A percentile compares a stretch with the other conserved stretches of the same genome.
Conservation (phyloP, 2,797 vertebrate species). For the Gorsachius magnificus region DNA sequence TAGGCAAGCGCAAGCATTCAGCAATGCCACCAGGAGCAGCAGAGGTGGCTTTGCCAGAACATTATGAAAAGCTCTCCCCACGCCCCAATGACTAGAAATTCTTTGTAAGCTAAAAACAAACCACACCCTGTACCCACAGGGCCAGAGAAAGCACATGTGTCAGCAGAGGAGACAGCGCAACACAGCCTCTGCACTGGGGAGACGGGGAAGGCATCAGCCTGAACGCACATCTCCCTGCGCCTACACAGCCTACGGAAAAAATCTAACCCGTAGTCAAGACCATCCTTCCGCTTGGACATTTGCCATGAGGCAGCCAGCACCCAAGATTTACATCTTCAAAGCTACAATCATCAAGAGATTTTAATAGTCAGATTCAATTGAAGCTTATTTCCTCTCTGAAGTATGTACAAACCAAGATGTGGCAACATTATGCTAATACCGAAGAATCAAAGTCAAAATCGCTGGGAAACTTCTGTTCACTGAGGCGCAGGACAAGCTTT, state of each 20-base stretch:
- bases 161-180: constrained; percentile 33
- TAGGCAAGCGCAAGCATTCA: background rate
- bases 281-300: background rate
- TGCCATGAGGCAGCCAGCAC: background rate
- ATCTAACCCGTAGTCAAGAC: background rate
- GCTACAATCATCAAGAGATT: background rate
- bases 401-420: background rate
- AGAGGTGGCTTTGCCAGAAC: background rate
- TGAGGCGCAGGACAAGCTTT: background rate
- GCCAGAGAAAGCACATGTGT: constrained; percentile 9
- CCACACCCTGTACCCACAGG: constrained; percentile 44
- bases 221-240: background rate
- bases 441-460: constrained; percentile 39
- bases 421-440: constrained; percentile 28
- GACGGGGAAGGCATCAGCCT: background rate
- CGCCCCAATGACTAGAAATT: constrained; percentile 21
- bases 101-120: constrained; percentile 40
- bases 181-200: background rate
- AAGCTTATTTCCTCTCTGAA: constrained; percentile 16
- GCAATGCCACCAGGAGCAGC: background rate
- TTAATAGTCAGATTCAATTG: background rate
- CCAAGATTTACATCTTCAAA: constrained; percentile 13
- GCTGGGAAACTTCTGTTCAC: constrained; percentile 16
- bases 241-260: background rate
- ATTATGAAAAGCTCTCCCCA: constrained; percentile 24